Evolutionary conservation across 2,113 vertebrate genomes (phyloP).

Genomic region (Gavia stellata): DNA sequence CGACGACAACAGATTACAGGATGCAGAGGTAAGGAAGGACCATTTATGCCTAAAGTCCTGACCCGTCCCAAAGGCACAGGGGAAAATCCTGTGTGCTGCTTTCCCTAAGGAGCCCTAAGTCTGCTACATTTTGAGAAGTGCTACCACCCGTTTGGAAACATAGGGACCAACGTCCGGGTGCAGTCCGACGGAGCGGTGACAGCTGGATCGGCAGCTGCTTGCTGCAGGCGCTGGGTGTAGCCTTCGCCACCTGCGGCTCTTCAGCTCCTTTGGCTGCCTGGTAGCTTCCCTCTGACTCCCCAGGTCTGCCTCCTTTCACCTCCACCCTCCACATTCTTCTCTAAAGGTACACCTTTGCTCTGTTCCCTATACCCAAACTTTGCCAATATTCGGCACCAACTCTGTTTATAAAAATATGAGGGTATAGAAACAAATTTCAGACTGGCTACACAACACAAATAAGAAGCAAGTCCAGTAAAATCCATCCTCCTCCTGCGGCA

Average conservation of each 20-base stretch:
- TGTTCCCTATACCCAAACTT: not conserved
- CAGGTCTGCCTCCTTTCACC: not conserved
- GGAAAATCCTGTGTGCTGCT: accelerated
- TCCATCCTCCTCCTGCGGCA: not conserved
- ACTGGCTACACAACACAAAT: not conserved
- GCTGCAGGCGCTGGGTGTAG: accelerated
- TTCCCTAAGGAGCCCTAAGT: not conserved
- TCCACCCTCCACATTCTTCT: not conserved
- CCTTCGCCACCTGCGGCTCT: not conserved
- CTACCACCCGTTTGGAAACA: not conserved
- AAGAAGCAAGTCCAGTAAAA: not conserved
- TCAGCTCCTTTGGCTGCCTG: not conserved
- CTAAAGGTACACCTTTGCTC: not conserved
- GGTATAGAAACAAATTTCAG: not conserved
- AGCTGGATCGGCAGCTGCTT: accelerated
- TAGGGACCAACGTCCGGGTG: not conserved
- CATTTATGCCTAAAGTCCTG: not conserved
- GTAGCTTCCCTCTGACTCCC: not conserved
- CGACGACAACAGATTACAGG: not conserved
- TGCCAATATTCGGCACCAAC: not conserved
- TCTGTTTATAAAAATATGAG: not conserved
- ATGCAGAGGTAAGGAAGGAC: not conserved
- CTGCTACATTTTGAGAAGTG: not conserved
- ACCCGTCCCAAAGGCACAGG: not conserved
- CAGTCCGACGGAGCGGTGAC: too few relatives aligned